Conservation (phyloP, 2,113 vertebrate genomes). For the Solea senegalensis region DNA sequence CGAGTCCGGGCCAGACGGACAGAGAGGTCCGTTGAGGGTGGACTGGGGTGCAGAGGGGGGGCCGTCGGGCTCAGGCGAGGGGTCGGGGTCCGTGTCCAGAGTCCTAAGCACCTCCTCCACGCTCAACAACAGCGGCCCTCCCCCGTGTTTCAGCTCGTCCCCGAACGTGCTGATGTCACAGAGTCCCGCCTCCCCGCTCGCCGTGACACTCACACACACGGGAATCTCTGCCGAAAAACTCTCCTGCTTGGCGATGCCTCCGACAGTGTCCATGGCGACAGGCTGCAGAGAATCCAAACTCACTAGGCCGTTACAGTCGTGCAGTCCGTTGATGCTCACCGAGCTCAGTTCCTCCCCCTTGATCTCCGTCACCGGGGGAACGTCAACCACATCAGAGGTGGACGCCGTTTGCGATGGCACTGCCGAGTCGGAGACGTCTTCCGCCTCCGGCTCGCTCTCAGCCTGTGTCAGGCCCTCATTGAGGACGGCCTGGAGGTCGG, state of each 20-base stretch:
- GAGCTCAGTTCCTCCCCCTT: constrained; percentile 73
- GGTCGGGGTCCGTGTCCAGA: constrained; percentile 83
- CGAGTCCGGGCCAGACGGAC: constrained; percentile 70
- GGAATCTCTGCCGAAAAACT: constrained; percentile 85
- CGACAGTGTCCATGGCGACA: constrained; percentile 83
- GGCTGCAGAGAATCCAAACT: constrained; percentile 83
- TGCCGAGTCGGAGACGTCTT: constrained; percentile 80
- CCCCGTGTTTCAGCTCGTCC: constrained; percentile 90
- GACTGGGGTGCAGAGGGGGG: constrained; percentile 81
- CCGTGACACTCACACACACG: constrained; percentile 86
- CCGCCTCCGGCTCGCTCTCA: constrained; percentile 82
- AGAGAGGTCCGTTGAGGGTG: constrained; percentile 86
- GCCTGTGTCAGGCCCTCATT: constrained; percentile 88
- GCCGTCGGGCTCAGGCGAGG: constrained; percentile 71
- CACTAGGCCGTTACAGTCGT: constrained; percentile 90
- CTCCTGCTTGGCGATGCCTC: constrained; percentile 86
- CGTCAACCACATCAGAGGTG: constrained; percentile 79
- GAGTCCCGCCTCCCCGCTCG: constrained; percentile 79
- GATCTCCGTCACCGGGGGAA: constrained; percentile 28
- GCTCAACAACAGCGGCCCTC: constrained; percentile 90
- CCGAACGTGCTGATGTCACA: constrained; percentile 88
- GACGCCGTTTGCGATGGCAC: constrained; percentile 83
- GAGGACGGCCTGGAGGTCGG: constrained; percentile 93
- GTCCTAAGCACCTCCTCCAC: constrained; percentile 96
- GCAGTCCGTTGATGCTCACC: constrained; percentile 88